These are phyloP conservation scores for Taxidea taxus DNA, from an alignment of 2,113 vertebrate genomes.

Conservation along the genomic window DNA sequence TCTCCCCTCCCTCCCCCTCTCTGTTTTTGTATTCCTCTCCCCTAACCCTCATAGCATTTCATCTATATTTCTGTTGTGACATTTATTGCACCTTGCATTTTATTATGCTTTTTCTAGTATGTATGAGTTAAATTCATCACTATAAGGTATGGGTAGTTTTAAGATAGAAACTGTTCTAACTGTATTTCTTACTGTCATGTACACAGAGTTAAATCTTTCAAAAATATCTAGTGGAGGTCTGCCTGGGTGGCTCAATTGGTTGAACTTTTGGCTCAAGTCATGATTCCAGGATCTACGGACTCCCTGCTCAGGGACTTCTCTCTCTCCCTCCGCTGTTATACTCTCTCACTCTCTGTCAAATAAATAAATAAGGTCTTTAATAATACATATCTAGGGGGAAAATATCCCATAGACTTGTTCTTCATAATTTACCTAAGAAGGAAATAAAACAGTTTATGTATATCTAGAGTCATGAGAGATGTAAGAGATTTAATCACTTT, in stretches of 20 bases:
- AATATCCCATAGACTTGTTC: background rate
- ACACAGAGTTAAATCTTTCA: background rate
- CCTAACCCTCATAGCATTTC: background rate
- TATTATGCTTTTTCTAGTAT: background rate
- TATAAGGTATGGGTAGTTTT: background rate
- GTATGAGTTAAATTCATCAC: background rate
- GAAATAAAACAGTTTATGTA: background rate
- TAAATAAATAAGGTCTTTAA: background rate
- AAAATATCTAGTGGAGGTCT: background rate
- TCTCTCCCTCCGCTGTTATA: no score
- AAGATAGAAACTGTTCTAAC: background rate
- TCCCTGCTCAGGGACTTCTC: no score
- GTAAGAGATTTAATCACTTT: background rate
- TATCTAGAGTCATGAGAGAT: background rate
- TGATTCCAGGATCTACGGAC: no score
- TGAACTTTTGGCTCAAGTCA: no score
- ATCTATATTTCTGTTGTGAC: background rate
- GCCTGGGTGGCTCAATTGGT: no score
- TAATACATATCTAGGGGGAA: background rate
- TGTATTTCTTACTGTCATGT: background rate
- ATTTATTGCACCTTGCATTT: background rate
- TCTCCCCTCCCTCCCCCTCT: accelerated
- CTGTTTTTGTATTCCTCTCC: no score
- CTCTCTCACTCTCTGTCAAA: no score
- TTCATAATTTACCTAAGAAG: background rate